Conservation (phyloP, 2,888 invertebrate genomes). For the Tinea semifulvella region DNA sequence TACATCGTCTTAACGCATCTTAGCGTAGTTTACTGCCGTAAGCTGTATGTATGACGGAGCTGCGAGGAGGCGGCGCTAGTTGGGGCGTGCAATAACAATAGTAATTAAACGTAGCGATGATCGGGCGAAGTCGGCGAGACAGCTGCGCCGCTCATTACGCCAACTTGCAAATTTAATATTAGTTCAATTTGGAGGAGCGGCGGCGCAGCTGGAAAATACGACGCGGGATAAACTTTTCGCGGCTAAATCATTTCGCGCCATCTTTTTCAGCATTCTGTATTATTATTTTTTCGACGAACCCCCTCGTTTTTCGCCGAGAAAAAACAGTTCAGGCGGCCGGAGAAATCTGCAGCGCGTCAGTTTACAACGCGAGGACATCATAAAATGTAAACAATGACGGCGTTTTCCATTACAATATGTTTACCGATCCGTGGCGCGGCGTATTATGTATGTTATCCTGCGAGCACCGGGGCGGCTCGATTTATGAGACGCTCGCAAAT, state of each 20-base stretch:
- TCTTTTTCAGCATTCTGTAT: conserved; percentile 8
- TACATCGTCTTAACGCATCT: conserved; percentile 22
- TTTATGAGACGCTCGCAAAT: conserved; percentile 64
- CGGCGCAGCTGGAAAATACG: conserved; percentile 15
- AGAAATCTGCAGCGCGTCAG: conserved; percentile 31
- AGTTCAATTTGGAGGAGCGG: conserved; percentile 14
- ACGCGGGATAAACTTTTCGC: conserved; percentile 15
- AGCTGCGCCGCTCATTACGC: conserved; percentile 25
- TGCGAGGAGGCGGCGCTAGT: background rate
- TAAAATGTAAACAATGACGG: conserved; percentile 64
- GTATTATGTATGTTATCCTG: conserved; percentile 66
- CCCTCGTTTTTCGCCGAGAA: conserved; percentile 5
- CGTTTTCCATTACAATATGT: conserved; percentile 68
- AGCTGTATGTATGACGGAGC: background rate
- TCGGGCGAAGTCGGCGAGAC: conserved; percentile 24
- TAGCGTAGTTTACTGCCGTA: conserved; percentile 33
- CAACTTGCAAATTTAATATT: conserved; percentile 23
- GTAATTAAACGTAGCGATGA: conserved; percentile 28
- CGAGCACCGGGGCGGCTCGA: conserved; percentile 40
- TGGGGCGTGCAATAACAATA: conserved; percentile 22
- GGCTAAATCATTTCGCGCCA: conserved; percentile 11
- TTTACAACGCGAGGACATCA: conserved; percentile 59
- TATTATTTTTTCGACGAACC: conserved; percentile 3
- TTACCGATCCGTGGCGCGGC: conserved; percentile 62
- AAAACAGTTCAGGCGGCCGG: conserved; percentile 6